These are phyloP conservation scores for Zelleria hepariella DNA, from an alignment of 2,888 invertebrate genomes.

Conservation along the genomic window DNA sequence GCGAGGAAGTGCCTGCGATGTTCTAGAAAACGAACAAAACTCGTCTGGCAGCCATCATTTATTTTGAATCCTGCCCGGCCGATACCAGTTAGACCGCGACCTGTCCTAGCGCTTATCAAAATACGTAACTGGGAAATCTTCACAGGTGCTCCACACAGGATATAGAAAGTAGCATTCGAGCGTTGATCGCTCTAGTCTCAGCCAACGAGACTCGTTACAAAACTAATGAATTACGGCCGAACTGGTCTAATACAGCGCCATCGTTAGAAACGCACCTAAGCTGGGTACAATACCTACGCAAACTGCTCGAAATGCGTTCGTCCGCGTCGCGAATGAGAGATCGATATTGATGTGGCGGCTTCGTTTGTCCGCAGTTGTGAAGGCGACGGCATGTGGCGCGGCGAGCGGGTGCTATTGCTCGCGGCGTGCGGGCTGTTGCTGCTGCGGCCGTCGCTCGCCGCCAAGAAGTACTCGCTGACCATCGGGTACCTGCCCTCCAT, in stretches of 20 bases:
- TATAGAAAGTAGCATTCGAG: conserved; percentile 2
- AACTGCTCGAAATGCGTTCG: too few species aligned
- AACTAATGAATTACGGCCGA: not conserved
- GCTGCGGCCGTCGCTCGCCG: conserved; percentile 64
- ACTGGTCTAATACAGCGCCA: not conserved
- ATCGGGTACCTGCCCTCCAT: conserved; percentile 90
- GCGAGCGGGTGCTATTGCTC: conserved; percentile 76
- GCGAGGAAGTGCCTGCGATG: conserved; percentile 4
- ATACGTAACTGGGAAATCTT: conserved; percentile 4
- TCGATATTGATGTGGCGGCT: conserved; percentile 31
- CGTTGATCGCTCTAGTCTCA: not conserved
- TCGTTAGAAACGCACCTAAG: not conserved
- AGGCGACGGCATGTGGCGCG: conserved; percentile 76
- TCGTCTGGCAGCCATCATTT: conserved; percentile 3
- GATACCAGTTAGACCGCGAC: not conserved
- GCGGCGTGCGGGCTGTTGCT: conserved; percentile 72
- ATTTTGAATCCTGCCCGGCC: conserved; percentile 3
- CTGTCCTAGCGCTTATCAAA: conserved; percentile 1
- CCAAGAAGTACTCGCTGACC: conserved; percentile 73
- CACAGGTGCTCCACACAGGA: conserved; percentile 1
- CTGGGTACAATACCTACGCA: too few species aligned
- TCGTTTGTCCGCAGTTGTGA: conserved; percentile 30
- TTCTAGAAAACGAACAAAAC: conserved; percentile 9
- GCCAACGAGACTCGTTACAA: too few species aligned
- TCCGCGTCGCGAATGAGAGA: not conserved